phyloP scores from a whole-genome alignment of 2,113 vertebrate species.

The Promerops cafer region DNA sequence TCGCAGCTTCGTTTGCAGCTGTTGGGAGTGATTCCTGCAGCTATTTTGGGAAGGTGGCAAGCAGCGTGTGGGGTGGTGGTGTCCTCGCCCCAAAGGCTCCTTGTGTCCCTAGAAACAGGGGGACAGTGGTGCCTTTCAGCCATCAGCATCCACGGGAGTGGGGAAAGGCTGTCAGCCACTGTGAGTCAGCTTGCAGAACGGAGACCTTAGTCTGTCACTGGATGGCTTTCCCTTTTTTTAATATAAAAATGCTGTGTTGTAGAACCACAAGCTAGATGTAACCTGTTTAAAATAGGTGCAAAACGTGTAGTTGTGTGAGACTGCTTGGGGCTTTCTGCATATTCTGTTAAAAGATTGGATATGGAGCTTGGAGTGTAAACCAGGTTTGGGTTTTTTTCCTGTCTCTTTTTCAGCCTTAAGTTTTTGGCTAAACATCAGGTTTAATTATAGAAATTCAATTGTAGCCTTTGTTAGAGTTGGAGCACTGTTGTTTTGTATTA shows the following conservation, averaged over 20 bases:
- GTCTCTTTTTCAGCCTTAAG: not conserved
- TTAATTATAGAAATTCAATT: not conserved
- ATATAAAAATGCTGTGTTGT: not conserved
- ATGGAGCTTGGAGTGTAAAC: not conserved
- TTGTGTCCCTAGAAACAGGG: not conserved
- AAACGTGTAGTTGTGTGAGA: not conserved
- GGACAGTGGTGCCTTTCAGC: not conserved
- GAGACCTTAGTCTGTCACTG: not conserved
- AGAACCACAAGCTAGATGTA: not conserved
- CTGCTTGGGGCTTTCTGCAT: not conserved
- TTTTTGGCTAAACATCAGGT: not conserved
- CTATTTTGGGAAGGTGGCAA: not conserved
- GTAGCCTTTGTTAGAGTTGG: not conserved
- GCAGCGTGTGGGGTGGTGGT: rapidly evolving
- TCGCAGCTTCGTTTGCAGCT: not conserved
- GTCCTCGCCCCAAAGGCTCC: not conserved
- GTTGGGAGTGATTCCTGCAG: not conserved
- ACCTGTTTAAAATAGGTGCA: not conserved
- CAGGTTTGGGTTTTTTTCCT: not conserved
- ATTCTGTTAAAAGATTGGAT: not conserved
- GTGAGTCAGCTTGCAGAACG: not conserved
- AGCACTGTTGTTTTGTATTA: not conserved
- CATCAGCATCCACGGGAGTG: rapidly evolving
- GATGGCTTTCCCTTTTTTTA: not conserved
- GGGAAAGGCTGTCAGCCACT: rapidly evolving